A percentile compares a stretch with the other conserved stretches of the same genome.
Evolutionary conservation across 1,140 invertebrate species (phyloP).

Genomic region (Nymphalis io): DNA sequence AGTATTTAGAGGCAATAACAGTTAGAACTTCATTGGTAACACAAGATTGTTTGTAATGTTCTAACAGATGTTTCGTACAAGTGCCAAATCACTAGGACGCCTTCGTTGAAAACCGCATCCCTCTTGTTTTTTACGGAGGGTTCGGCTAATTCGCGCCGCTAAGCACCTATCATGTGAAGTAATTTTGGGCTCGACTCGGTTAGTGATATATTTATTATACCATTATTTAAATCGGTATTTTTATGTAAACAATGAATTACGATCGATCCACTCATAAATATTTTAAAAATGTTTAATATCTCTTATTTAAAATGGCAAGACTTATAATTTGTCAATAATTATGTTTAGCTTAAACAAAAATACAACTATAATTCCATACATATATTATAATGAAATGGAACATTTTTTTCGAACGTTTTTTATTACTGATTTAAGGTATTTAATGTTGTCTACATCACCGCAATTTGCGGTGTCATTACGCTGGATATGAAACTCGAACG

Average conservation of each 20-base stretch:
- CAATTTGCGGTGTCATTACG: slow-evolving; percentile 30
- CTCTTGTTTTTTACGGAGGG: slow-evolving; percentile 77
- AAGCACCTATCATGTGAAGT: slow-evolving; percentile 71
- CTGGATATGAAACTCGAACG: slow-evolving; percentile 34
- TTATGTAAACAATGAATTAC: neutral
- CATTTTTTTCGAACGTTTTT: neutral
- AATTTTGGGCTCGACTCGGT: slow-evolving; percentile 60
- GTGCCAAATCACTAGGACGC: slow-evolving; percentile 59
- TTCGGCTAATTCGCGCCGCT: slow-evolving; percentile 59
- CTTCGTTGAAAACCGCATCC: slow-evolving; percentile 48
- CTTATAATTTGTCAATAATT: too few relatives aligned
- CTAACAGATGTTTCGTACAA: slow-evolving; percentile 54
- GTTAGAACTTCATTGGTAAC: neutral
- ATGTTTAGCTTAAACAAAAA: too few relatives aligned
- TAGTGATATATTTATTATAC: slow-evolving; percentile 29
- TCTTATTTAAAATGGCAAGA: too few relatives aligned
- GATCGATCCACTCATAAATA: too few relatives aligned
- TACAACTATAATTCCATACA: too few relatives aligned
- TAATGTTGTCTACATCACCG: neutral
- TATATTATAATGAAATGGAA: neutral
- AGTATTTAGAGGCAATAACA: neutral
- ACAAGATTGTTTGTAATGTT: slow-evolving; percentile 31
- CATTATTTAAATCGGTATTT: neutral
- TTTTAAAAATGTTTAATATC: too few relatives aligned
- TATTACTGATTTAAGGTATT: neutral